These are phyloP conservation scores for Sanderia malayensis DNA, from an alignment of 30 jellyfish, hydroid and myxozoan genomes.

Conservation along the genomic window DNA sequence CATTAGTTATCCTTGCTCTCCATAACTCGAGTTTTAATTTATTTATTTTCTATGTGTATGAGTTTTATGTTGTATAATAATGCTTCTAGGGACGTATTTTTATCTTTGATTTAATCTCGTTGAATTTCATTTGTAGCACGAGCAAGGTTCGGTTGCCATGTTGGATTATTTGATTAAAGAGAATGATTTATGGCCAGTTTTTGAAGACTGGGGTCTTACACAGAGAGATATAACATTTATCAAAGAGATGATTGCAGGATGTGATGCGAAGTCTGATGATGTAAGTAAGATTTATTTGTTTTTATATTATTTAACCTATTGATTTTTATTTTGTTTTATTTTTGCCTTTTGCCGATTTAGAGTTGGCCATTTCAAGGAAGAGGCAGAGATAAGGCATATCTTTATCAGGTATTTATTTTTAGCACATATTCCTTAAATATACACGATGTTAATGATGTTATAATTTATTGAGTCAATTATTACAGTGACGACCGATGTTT, in stretches of 20 bases:
- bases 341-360: conserved; percentile 21
- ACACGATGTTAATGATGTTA: not conserved
- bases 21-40: no score
- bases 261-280: not conserved
- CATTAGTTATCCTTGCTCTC: no score
- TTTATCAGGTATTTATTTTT: conserved; percentile 38
- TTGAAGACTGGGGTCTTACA: conserved; percentile 47
- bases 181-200: conserved; percentile 37
- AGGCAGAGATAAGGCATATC: conserved; percentile 51
- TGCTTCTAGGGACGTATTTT: no score
- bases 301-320: not conserved
- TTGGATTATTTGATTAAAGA: conserved; percentile 57
- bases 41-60: no score
- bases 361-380: conserved; percentile 55
- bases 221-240: conserved; percentile 58
- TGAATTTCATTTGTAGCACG: conserved; percentile 66
- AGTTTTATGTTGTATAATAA: no score
- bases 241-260: conserved; percentile 59
- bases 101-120: no score
- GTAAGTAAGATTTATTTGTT: no score
- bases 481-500: no score
- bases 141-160: conserved; percentile 65
- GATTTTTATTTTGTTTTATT: not conserved
- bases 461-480: no score
- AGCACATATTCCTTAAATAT: not conserved